Conservation (phyloP, 1,140 invertebrate genomes). For the Drosophila subobscura region DNA sequence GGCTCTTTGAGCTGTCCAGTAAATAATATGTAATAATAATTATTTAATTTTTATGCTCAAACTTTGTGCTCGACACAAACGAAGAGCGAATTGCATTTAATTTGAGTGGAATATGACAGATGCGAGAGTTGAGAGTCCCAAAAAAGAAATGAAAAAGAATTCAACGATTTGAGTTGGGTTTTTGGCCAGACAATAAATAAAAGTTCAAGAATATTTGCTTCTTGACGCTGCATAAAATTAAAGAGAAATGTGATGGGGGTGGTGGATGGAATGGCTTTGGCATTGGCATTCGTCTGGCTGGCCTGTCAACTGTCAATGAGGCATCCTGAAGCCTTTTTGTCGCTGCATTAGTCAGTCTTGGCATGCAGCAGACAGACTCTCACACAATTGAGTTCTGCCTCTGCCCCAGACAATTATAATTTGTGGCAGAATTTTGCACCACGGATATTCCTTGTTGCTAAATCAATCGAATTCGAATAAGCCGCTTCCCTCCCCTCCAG, state of each 20-base stretch:
- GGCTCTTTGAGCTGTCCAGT: no score
- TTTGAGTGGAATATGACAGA: no score
- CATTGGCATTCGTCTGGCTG: constrained; percentile 25
- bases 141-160: no score
- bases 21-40: no score
- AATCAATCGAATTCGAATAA: no score
- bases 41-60: no score
- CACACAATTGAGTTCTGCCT: constrained; percentile 58
- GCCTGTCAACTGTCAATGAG: constrained; percentile 76
- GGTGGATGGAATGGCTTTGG: not conserved
- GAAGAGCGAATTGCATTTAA: no score
- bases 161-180: constrained; percentile 41
- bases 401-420: not conserved
- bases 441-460: no score
- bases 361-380: constrained; percentile 25
- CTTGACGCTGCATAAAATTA: constrained; percentile 72
- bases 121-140: no score
- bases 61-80: no score
- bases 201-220: constrained; percentile 20
- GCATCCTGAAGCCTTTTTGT: constrained; percentile 56
- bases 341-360: constrained; percentile 14
- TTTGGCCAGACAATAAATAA: not conserved
- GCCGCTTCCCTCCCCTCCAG: no score
- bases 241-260: not conserved
- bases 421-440: not conserved